Evolutionary conservation across 2,113 vertebrate genomes (phyloP), one percentile per base, ranked within the genome.

Genomic region (Rhombomys opimus): DNA sequence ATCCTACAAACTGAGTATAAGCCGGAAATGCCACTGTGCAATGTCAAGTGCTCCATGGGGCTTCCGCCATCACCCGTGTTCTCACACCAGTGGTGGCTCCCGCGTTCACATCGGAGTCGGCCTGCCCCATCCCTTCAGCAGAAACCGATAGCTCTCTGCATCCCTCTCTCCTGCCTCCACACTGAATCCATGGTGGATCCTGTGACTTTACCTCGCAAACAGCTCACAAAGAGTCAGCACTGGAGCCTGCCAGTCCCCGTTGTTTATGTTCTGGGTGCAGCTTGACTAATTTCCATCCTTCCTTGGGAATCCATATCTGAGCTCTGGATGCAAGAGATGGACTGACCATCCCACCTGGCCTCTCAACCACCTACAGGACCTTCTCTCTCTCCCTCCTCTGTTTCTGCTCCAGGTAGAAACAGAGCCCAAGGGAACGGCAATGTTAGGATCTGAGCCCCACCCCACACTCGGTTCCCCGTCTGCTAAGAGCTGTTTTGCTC

Each of bases 71-170:
- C 13, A 12, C 2, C 38, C 3, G 6, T 7, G 3, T 1, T 15
- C 54, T 17, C 20, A 25, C 4, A 7, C 6, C 13, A 15, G 50
- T 23, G 54, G 2, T 0, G 25, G 85, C 13, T 59, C 35, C 46
- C 0, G 0, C 1, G 89, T 0, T 41, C 7, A 5, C 14, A 0
- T 0, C 41, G 0, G 7, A 54, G 41, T 9, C 4, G 0, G n/a
- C 41, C 63, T 12, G 12, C 30, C 54, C 32, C 0, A 0, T 38
- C 68, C 57, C 68, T 82, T n/a, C 0, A 1, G 61, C 57, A 41
- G 91, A 32, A 95, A 35, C n/a, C 59, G 0, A 3, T 46, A 25
- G 54, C 30, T 22, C 68, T 70, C 14, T 0, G 9, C 46, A 22
- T 2, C 4, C 30, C 22, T 50, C 25, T 54, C 61, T 78, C 25